Evolutionary conservation across 2,888 invertebrate genomes (phyloP), one percentile per base, ranked within the genome.

Genomic region (Eumacrocentrus americanus): DNA sequence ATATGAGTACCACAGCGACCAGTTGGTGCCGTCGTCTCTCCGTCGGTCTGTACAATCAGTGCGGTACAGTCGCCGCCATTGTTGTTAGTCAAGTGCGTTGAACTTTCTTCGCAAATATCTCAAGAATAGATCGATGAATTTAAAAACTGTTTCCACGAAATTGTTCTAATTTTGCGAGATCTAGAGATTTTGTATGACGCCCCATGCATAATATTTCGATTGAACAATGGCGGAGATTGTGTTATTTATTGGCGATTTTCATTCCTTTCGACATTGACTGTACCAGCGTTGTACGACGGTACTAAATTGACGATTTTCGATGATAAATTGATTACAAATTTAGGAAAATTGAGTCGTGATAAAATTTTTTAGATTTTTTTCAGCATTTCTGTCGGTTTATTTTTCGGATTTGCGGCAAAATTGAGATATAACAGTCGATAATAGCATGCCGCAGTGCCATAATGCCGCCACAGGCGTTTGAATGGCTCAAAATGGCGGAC

Each of bases 401-500:
- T 53, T 40, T 7, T n/a, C 25, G 5, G 5, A 18, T 14, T 50
- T 40, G 20, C 20, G 47, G n/a, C 60, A 53, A 40, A 22, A 52
- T 29, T n/a, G 9, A 29, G 51, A 37, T 5, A 47, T 38, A 38
- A 53, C 18, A 20, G 56, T 51, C 23, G 29, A 37, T 44, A 44
- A 44, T 18, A 44, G 22, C 22, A 40, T 52, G 14, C 34, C 37
- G 7, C 5, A 35, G 42, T 22, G 47, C 23, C 50, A 18, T 23
- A 44, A 38, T 53, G 29, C 57, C 62, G 62, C 62, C 57, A 60
- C 62, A 60, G 60, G 59, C 57, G 57, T 62, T 62, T 62, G 57
- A 62, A 63, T 63, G 23, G 20, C 34, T 25, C 60, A 63, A 63
- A 34, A 61, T 63, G 60, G 60, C 60, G 60, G 58, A 25, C 18